Base-by-base conservation (phyloP, 1,140 invertebrate genomes). In the Drosophila micromelanica region DNA sequence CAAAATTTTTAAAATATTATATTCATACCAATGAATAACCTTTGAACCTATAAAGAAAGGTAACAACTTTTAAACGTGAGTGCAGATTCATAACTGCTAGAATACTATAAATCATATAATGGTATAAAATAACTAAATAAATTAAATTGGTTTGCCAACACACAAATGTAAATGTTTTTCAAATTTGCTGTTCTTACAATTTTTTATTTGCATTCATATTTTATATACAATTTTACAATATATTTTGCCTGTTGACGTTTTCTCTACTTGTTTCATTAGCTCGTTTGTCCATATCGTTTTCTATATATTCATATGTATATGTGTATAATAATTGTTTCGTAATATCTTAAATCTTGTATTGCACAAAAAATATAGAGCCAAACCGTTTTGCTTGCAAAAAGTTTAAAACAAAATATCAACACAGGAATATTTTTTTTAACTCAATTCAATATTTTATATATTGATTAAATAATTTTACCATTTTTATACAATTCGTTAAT, bases 171-270 rank as follows among this genome's bases (percentile, higher is more conserved):
- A 32, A 0, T 32, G 1, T 6, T 32, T 32, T 20, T 8, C 9
- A 43, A 9, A 17, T 42, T 75, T 75, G 64, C 55, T 60, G 40
- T 69, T 86, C 78, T 62, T 86, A 86, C 74, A 86, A 73, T 70
- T 77, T 73, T 80, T 86, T 86, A 87, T 86, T 86, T 87, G 81
- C 81, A 64, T 86, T 86, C 80, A 86, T 81, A 81, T 86, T 78
- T 73, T 86, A 86, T 86, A 76, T 87, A 86, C 82, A 86, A 87
- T 77, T 86, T 81, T 87, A 86, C 82, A 86, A 78, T 81, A 62
- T 80, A 62, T 74, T 77, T 80, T 77, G 35, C 64, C 48, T 71
- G 52, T 56, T 64, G 46, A 63, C 42, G 42, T 64, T 56, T 65
- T 46, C 61, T 79, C 54, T 64, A 52, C 62, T 67, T 60, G 51